Conservation (phyloP, 2,113 vertebrate species). For the Setophaga kirtlandii region DNA sequence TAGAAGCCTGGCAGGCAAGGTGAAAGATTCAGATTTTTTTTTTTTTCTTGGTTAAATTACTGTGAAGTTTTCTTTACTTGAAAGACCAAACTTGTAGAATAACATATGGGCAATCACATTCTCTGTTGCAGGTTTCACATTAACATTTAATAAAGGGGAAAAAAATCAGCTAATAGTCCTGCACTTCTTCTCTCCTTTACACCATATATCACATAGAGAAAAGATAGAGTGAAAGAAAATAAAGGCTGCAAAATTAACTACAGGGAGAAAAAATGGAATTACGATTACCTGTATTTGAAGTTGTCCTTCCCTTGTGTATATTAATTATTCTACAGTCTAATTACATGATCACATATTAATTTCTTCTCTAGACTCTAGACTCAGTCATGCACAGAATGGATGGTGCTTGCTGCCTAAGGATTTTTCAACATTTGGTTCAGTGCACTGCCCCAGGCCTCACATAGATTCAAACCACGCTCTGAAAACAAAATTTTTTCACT, state of each 20-base stretch:
- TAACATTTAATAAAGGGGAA: neutral
- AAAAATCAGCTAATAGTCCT: neutral
- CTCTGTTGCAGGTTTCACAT: neutral
- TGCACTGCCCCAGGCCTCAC: neutral
- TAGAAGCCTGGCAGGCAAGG: neutral
- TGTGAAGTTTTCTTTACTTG: neutral
- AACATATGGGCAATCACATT: neutral
- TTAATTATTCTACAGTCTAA: conserved; percentile 41
- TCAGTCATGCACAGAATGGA: conserved; percentile 6
- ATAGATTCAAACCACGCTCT: neutral
- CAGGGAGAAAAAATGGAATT: neutral
- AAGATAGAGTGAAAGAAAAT: neutral
- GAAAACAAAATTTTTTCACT: neutral
- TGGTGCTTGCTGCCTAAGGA: neutral
- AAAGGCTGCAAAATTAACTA: neutral
- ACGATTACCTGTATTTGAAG: conserved; percentile 2
- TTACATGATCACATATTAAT: neutral
- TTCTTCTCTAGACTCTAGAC: neutral
- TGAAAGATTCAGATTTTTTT: neutral
- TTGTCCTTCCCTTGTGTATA: neutral
- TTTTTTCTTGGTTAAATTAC: neutral
- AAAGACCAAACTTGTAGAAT: neutral
- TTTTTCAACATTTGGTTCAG: conserved; percentile 27
- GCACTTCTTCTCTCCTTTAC: neutral
- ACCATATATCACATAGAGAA: neutral